Conservation (phyloP, 1,140 invertebrate species). For the Globodera ellingtonae region DNA sequence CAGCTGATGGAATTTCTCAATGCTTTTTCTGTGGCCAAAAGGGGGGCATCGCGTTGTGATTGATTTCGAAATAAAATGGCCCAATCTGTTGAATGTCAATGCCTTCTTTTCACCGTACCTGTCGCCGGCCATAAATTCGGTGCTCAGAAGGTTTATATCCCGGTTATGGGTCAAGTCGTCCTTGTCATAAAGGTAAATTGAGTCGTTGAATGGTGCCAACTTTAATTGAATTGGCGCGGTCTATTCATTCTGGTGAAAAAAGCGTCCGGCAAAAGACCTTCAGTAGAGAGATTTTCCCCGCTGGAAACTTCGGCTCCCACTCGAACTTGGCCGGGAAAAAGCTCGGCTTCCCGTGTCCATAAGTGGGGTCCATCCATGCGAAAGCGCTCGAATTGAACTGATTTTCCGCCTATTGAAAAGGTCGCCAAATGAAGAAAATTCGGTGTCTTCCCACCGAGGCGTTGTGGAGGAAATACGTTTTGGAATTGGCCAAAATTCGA, state of each 20-base stretch:
- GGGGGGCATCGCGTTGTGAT: no score
- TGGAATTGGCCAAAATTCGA: slow-evolving; percentile 61
- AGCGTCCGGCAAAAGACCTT: slow-evolving; percentile 42
- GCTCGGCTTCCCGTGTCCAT: slow-evolving; percentile 53
- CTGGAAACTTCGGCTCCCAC: slow-evolving; percentile 54
- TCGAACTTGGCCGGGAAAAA: slow-evolving; percentile 54
- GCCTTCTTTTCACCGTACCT: slow-evolving; percentile 30
- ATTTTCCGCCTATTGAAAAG: slow-evolving; percentile 45
- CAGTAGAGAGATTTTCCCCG: slow-evolving; percentile 55
- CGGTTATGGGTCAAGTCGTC: slow-evolving; percentile 46
- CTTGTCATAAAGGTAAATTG: slow-evolving; percentile 38
- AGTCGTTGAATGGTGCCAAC: slow-evolving; percentile 54
- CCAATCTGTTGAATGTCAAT: background rate
- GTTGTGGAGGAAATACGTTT: slow-evolving; percentile 60
- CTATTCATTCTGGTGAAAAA: background rate
- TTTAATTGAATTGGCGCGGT: slow-evolving; percentile 29
- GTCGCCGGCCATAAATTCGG: slow-evolving; percentile 58
- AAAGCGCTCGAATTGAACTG: slow-evolving; percentile 55
- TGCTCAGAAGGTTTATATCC: slow-evolving; percentile 52
- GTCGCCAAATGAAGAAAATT: slow-evolving; percentile 18
- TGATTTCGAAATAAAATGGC: no score
- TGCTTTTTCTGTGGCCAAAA: slow-evolving; percentile 8
- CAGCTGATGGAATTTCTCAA: slow-evolving; percentile 39
- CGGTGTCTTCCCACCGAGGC: slow-evolving; percentile 41
- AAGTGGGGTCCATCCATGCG: slow-evolving; percentile 58